phyloP scores from a whole-genome alignment of 2,888 invertebrate species.

The Orchesellides sinensis region DNA sequence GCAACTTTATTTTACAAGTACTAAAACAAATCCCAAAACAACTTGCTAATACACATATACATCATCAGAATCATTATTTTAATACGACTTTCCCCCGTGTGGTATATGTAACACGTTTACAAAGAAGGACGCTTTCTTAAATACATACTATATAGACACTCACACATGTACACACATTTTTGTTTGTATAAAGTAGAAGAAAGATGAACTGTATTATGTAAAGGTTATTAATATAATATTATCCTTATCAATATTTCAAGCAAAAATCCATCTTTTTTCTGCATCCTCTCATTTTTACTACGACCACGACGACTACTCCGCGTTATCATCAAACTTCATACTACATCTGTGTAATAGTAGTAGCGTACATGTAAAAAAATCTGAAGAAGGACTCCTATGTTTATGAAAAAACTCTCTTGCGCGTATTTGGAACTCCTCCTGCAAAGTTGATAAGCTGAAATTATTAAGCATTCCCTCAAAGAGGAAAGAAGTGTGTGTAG shows the following conservation, averaged over 20 bases:
- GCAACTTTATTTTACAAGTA: conserved; percentile 17
- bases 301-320: neutral
- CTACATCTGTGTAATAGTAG: too few relatives aligned
- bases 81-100: neutral
- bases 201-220: conserved; percentile 31
- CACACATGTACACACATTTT: neutral
- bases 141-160: too few relatives aligned
- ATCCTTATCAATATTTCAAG: conserved; percentile 50
- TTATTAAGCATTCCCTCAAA: neutral
- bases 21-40: conserved; percentile 8
- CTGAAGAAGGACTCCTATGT: neutral
- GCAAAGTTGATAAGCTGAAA: neutral
- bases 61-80: conserved; percentile 2
- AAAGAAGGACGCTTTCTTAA: neutral
- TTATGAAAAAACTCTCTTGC: neutral
- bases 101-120: neutral
- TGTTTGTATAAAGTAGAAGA: neutral
- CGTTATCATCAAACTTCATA: neutral
- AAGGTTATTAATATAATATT: conserved; percentile 21
- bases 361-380: neutral
- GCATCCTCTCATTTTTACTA: conserved; percentile 18
- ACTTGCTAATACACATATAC: neutral
- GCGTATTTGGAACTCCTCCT: neutral
- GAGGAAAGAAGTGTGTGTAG: neutral
- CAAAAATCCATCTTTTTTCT: conserved; percentile 39